These are phyloP conservation scores for Napeogenes sylphis DNA, from an alignment of 2,888 invertebrate species.

Conservation along the genomic window DNA sequence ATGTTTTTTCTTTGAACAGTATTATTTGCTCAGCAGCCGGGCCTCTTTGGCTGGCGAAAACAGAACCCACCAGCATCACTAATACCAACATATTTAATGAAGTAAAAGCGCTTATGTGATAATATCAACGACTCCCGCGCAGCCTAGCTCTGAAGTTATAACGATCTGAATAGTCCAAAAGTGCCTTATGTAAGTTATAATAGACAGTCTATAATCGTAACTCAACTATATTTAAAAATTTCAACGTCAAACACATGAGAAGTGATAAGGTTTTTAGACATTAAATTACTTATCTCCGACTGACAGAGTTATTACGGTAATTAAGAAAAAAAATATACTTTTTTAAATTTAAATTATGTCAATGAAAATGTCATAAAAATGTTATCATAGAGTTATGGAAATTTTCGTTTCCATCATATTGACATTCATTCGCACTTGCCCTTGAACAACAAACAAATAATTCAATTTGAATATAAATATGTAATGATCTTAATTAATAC, in stretches of 20 bases:
- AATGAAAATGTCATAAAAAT: no score
- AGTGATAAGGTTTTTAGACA: conserved; percentile 21
- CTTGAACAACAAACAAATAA: no score
- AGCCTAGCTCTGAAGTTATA: conserved; percentile 32
- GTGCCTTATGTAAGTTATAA: conserved; percentile 33
- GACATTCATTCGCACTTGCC: no score
- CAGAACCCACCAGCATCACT: conserved; percentile 30
- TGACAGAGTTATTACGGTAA: conserved; percentile 17
- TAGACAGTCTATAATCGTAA: conserved; percentile 28
- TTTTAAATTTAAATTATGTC: no score
- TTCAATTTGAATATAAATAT: no score
- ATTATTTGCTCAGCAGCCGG: conserved; percentile 50
- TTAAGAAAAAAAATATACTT: background rate
- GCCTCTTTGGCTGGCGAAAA: conserved; percentile 36
- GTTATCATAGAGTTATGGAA: no score
- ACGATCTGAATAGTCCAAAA: conserved; percentile 29
- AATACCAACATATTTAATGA: conserved; percentile 26
- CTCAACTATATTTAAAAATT: conserved; percentile 30
- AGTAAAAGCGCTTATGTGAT: conserved; percentile 15
- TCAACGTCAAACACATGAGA: conserved; percentile 25
- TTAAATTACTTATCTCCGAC: conserved; percentile 22
- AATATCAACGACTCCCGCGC: conserved; percentile 22
- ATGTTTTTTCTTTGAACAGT: conserved; percentile 46
- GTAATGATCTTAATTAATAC: no score
- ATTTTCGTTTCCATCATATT: no score